Base-by-base conservation (phyloP, 2,797 vertebrate genomes). In the Crenichthys baileyi region DNA sequence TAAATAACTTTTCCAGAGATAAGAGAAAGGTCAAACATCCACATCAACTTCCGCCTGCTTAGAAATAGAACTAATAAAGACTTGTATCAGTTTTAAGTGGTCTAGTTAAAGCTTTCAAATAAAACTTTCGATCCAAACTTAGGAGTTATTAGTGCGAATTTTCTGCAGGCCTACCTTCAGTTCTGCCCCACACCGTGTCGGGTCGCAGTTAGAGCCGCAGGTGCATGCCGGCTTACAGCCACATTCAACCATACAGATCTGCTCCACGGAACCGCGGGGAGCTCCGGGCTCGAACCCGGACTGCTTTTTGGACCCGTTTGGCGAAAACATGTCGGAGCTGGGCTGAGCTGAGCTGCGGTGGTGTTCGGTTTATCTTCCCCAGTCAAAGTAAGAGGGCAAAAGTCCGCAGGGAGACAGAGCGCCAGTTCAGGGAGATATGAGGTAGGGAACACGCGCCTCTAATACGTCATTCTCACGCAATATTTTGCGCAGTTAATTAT, bases 221-320 rank as follows among this genome's bases (percentile, higher is more conserved):
- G 18, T 76, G 58, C 94, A 91, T 1, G 36, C 73, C 46, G 73
- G 73, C 41, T 63, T 7, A 11, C 82, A 82, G 68, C 22, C 79
- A 44, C 94, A 91, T 7, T 93, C 91, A 0, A 88, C 90, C 95
- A 95, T 90, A 15, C 89, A 72, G 13, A 95, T 91, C 75, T 94
- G 89, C 77, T 95, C 95, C 71, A 8, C 78, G 3, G 60, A 18
- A 13, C 55, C 78, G 15, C 0, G 44, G 29, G 79, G 1, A 1
- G 74, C 8, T 67, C 41, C 72, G 46, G 85, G 75, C 1, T 31
- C 88, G 48, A 78, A 70, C 61, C 76, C 86, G 7, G 65, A 15
- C 11, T 75, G 70, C 41, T 77, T 89, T 83, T 79, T 90, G 0
- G 88, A 75, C 13, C 85, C 84, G 67, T 89, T 90, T 2, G 87